phyloP scores from a whole-genome alignment of 2,797 vertebrate species.

The Hydrocynus forskahlii region DNA sequence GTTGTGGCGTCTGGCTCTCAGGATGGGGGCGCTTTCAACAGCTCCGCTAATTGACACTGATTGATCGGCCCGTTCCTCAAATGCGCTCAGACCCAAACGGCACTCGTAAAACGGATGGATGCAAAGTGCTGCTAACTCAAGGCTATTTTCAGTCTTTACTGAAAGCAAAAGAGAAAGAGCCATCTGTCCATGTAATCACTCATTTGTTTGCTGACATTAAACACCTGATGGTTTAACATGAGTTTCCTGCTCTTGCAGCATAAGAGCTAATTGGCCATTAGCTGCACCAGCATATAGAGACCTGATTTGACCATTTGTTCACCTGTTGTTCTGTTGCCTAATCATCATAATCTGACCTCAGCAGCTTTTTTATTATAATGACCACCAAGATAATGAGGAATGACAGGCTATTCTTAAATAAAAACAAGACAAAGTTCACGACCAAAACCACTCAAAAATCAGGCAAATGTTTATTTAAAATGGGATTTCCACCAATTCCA shows the following conservation, averaged over 20 bases:
- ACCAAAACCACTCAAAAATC: too few species aligned
- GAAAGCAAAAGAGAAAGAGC: conserved; percentile 36
- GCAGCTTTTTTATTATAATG: not conserved
- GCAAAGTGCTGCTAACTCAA: conserved; percentile 50
- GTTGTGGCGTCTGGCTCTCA: conserved; percentile 67
- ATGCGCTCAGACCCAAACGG: conserved; percentile 63
- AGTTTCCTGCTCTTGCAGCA: conserved; percentile 4
- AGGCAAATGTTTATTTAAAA: too few species aligned
- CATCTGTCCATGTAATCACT: conserved; percentile 49
- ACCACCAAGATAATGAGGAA: too few species aligned
- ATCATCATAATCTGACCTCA: not conserved
- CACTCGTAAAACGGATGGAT: conserved; percentile 51
- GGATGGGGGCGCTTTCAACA: conserved; percentile 78
- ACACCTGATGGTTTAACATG: conserved; percentile 44
- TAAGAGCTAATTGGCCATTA: conserved; percentile 11
- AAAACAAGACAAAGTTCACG: too few species aligned
- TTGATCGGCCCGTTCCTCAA: conserved; percentile 78
- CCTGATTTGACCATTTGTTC: conserved; percentile 3
- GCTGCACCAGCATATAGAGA: conserved; percentile 24
- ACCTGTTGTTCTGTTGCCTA: conserved; percentile 15
- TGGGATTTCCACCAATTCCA: too few species aligned
- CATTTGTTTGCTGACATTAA: conserved; percentile 12
- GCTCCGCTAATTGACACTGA: conserved; percentile 80
- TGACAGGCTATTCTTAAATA: too few species aligned
- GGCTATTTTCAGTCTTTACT: conserved; percentile 51